Conservation (phyloP, 1,140 invertebrate genomes). For the Bombus picipes region DNA sequence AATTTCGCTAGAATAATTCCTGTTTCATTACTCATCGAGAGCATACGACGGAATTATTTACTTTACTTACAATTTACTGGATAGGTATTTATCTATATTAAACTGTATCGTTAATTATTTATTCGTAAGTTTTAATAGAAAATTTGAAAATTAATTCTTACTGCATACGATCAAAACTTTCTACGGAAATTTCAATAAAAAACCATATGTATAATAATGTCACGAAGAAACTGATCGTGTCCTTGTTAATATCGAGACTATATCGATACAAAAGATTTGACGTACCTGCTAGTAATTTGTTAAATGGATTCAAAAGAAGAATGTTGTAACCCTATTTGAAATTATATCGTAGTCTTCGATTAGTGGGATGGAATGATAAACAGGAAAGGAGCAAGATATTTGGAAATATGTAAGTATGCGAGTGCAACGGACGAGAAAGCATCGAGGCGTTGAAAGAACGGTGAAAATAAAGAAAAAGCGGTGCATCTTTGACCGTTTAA, state of each 20-base stretch:
- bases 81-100: too few species aligned
- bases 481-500: constrained; percentile 21
- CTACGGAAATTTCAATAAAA: too few species aligned
- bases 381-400: not conserved
- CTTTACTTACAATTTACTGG: too few species aligned
- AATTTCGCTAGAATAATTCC: not conserved
- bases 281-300: too few species aligned
- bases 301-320: not conserved
- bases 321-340: not conserved
- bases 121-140: too few species aligned
- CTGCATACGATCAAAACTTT: too few species aligned
- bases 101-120: too few species aligned
- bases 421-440: constrained; percentile 10
- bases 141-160: too few species aligned
- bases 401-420: not conserved
- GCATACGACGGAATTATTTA: too few species aligned
- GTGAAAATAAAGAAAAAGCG: constrained; percentile 30
- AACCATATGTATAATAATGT: too few species aligned
- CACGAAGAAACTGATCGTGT: not conserved
- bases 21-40: too few species aligned
- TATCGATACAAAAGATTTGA: not conserved
- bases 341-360: not conserved
- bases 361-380: not conserved
- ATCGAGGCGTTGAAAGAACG: constrained; percentile 15
- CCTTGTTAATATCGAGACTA: not conserved